Evolutionary conservation across 2,113 vertebrate species (phyloP).

Genomic region (Oenanthe melanoleuca): DNA sequence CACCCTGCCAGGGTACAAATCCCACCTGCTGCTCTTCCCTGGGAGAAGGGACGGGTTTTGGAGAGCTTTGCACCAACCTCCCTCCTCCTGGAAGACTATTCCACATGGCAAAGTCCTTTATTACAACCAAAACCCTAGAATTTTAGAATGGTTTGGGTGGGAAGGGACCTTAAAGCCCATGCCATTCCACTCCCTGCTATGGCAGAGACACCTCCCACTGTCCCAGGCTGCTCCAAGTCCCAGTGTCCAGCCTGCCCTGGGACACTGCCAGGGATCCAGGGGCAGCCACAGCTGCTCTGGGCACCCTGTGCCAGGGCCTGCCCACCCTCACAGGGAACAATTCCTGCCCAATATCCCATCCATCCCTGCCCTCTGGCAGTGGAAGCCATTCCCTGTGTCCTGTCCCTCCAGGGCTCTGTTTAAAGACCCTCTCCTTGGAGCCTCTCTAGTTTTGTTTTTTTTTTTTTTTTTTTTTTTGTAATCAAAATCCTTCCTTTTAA

Average conservation of each 20-base stretch:
- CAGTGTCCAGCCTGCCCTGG: fast-evolving
- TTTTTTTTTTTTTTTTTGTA: too few species aligned
- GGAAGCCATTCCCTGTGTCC: neutral
- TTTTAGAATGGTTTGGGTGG: neutral
- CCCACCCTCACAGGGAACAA: fast-evolving
- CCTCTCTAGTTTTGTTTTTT: too few species aligned
- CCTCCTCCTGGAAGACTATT: neutral
- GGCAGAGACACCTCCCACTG: fast-evolving
- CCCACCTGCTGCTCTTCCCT: fast-evolving
- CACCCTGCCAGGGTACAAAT: neutral
- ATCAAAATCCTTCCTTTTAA: neutral
- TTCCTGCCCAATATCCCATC: neutral
- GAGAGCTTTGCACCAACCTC: neutral
- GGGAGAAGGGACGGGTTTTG: neutral
- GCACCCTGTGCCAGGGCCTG: neutral
- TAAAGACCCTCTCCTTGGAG: neutral
- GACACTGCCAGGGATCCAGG: neutral
- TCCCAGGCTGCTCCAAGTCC: neutral
- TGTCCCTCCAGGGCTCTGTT: neutral
- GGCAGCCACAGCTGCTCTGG: neutral
- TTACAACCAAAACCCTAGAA: neutral
- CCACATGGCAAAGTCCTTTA: neutral
- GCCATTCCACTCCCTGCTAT: fast-evolving
- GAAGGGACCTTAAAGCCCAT: neutral
- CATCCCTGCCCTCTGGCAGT: fast-evolving